phyloP scores from a whole-genome alignment of 2,888 invertebrate genomes.

The Euspilapteryx auroguttella region DNA sequence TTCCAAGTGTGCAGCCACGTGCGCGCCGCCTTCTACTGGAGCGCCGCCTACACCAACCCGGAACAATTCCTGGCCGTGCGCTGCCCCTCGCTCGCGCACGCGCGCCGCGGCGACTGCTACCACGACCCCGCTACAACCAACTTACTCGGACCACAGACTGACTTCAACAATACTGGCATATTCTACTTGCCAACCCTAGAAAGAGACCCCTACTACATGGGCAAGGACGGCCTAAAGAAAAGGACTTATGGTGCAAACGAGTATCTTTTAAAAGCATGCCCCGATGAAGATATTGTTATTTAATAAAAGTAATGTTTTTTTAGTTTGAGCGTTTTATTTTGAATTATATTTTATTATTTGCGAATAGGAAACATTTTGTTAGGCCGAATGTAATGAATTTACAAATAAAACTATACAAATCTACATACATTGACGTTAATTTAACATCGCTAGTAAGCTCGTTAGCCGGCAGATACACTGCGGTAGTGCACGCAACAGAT shows the following conservation, averaged over 20 bases:
- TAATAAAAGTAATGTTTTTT: too few relatives aligned
- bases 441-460: too few relatives aligned
- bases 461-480: too few relatives aligned
- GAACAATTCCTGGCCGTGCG: conserved; percentile 28
- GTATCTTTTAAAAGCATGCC: conserved; percentile 23
- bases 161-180: conserved; percentile 32
- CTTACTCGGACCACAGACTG: conserved; percentile 28
- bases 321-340: too few relatives aligned
- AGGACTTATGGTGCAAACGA: conserved; percentile 21
- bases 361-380: too few relatives aligned
- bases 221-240: conserved; percentile 21
- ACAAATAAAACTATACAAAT: too few relatives aligned
- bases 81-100: conserved; percentile 25
- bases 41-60: conserved; percentile 19
- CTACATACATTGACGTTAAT: too few relatives aligned
- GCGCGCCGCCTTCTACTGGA: conserved; percentile 31
- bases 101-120: conserved; percentile 30
- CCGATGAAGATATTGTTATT: conserved; percentile 24
- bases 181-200: conserved; percentile 34
- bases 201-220: conserved; percentile 25
- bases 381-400: too few relatives aligned
- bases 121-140: conserved; percentile 16
- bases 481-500: too few relatives aligned
- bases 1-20: conserved; percentile 40
- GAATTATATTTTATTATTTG: too few relatives aligned